Evolutionary conservation across 2,888 invertebrate species (phyloP).

Genomic region (Physocephala rufipes): DNA sequence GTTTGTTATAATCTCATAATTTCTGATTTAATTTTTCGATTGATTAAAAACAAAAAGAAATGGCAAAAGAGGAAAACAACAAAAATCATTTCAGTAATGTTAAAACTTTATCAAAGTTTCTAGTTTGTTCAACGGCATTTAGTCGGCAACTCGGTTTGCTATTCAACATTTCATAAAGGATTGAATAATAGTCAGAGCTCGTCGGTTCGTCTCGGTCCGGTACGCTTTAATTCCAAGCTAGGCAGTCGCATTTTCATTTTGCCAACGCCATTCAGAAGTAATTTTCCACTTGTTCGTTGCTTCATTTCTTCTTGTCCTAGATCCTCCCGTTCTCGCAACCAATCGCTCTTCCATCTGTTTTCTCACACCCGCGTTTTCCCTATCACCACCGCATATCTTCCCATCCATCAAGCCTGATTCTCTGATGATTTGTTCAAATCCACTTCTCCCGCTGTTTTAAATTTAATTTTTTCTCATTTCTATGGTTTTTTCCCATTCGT

Average conservation of each 20-base stretch:
- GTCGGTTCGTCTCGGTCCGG: background rate
- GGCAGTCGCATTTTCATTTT: background rate
- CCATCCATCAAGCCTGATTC: background rate
- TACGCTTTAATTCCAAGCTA: no score
- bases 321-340: no score
- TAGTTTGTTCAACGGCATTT: slow-evolving; percentile 13
- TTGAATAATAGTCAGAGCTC: background rate
- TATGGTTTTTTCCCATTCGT: background rate
- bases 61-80: no score
- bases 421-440: background rate
- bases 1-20: slow-evolving; percentile 26
- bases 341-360: background rate
- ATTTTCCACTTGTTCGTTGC: background rate
- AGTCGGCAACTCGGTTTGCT: slow-evolving; percentile 4
- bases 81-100: background rate
- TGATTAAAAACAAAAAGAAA: slow-evolving; percentile 15
- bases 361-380: no score
- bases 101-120: slow-evolving; percentile 24
- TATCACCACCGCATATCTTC: background rate
- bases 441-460: background rate
- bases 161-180: slow-evolving; percentile 14
- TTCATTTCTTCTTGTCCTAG: background rate
- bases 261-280: background rate
- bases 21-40: slow-evolving; percentile 23
- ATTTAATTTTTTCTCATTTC: slow-evolving; percentile 4